These are phyloP conservation scores for Agapornis canus DNA, from an alignment of 2,797 vertebrate species.

Conservation along the genomic window DNA sequence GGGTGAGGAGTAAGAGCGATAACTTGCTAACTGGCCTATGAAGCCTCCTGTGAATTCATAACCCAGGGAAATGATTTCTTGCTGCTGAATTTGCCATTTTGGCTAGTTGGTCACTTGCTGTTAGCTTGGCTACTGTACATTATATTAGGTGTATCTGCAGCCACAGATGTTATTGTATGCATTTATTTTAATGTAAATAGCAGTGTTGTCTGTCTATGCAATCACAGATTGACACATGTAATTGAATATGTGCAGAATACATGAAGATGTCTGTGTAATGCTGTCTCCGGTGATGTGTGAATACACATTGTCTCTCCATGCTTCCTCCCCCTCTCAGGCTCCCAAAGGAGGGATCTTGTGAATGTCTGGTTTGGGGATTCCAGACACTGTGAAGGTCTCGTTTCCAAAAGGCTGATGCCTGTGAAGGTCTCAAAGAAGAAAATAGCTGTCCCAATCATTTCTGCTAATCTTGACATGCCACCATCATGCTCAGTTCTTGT, in stretches of 20 bases:
- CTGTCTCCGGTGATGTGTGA: background rate
- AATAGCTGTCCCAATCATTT: background rate
- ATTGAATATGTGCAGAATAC: background rate
- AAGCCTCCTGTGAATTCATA: background rate
- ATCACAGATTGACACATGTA: background rate
- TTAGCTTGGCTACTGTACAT: background rate
- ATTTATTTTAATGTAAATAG: background rate
- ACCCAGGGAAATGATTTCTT: background rate
- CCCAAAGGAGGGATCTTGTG: background rate
- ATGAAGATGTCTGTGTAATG: background rate
- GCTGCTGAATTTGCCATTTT: background rate
- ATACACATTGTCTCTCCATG: background rate
- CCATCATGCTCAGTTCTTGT: background rate
- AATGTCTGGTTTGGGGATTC: background rate
- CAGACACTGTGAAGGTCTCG: fast-evolving
- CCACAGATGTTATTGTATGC: background rate
- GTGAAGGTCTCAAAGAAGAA: background rate
- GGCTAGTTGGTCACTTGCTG: background rate
- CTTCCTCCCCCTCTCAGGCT: background rate
- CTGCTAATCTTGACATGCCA: background rate
- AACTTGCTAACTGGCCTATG: background rate
- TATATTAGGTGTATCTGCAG: background rate
- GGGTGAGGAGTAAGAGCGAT: background rate
- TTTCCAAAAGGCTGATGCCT: background rate
- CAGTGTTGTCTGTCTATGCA: background rate